Conservation (phyloP, 2,113 vertebrate genomes). For the Chunga burmeisteri region DNA sequence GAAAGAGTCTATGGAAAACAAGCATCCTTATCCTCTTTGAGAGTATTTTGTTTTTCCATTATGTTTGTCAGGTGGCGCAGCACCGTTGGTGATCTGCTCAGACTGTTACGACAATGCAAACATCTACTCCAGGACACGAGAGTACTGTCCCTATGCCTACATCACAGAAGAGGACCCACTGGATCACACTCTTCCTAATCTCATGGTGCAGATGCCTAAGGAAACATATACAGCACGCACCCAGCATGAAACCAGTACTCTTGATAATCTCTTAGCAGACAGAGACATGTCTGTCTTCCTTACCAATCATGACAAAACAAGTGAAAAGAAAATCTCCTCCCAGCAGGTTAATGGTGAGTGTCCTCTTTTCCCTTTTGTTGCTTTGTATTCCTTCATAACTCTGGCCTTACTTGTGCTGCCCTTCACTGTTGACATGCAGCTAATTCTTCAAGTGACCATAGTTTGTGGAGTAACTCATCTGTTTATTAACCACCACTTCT, state of each 20-base stretch:
- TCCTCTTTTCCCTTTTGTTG: background rate
- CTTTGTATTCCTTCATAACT: background rate
- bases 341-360: slow-evolving; percentile 78
- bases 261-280: slow-evolving; percentile 76
- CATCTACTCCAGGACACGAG: slow-evolving; percentile 89
- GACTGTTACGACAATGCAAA: slow-evolving; percentile 97
- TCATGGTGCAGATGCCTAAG: slow-evolving; percentile 75
- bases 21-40: background rate
- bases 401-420: background rate
- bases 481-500: background rate
- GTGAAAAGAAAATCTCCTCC: slow-evolving; percentile 65
- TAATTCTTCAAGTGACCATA: background rate
- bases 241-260: slow-evolving; percentile 64
- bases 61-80: slow-evolving; percentile 61
- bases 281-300: slow-evolving; percentile 77
- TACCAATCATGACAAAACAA: slow-evolving; percentile 74
- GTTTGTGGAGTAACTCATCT: background rate
- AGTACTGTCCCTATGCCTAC: slow-evolving; percentile 92
- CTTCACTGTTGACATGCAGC: background rate
- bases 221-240: slow-evolving; percentile 56
- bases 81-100: slow-evolving; percentile 89
- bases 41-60: background rate
- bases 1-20: background rate
- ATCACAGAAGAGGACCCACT: slow-evolving; percentile 85
- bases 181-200: slow-evolving; percentile 78